Evolutionary conservation across 2,113 vertebrate genomes (phyloP).

Genomic region (Oryctolagus cuniculus): mOryCun1.1 NC_091438.1:47503501-47504000

Average conservation of each 20-base stretch:
- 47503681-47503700: constrained; percentile 91
- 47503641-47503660: background rate
- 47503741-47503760: constrained; percentile 93
- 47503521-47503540: constrained; percentile 78
- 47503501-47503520: constrained; percentile 92
- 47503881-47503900: background rate
- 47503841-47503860: background rate
- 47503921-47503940: background rate
- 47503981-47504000: background rate
- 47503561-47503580: background rate
- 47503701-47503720: constrained; percentile 91
- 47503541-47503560: background rate
- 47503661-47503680: background rate
- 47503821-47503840: constrained; percentile 88
- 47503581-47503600: background rate
- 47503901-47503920: background rate
- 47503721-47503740: constrained; percentile 92
- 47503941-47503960: background rate
- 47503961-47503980: background rate
- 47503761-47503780: constrained; percentile 94
- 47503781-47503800: constrained; percentile 92
- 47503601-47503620: background rate
- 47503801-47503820: constrained; percentile 94
- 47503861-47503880: background rate
- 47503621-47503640: background rate